Evolutionary conservation across 2,113 vertebrate species (phyloP), one percentile per base, ranked within the genome.

Genomic region (Phalacrocorax carbo): DNA sequence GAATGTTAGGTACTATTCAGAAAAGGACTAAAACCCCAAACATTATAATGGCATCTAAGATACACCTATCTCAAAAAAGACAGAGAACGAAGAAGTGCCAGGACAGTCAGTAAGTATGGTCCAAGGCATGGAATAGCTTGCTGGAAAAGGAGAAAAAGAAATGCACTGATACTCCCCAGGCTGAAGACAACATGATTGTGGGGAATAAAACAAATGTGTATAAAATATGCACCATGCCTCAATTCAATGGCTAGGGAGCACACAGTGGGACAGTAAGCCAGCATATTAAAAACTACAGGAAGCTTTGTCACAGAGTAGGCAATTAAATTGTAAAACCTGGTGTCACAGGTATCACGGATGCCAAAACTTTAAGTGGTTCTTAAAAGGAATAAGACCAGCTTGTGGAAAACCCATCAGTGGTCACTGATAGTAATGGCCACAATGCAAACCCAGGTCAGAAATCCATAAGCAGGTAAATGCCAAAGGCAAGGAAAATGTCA

Each of bases 251-350:
- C 58, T 36, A 54, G 36, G 49, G 72, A 87, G 25, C 55, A 81
- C 20, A 57, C 29, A 51, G n/a, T 27, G 85, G 55, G 72, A 79
- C 0, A 60, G 36, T 60, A 80, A 88, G 9, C 4, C 60, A 61
- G 66, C 22, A 42, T 42, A 90, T 55, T 68, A 68, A 54, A 84
- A 93, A n/a, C 83, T 83, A 83, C 34, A 72, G 49, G 70, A 69
- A 88, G 40, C 52, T 92, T 57, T 65, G 30, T 52, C 90, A 69
- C 0, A 1, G 40, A 83, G 7, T 11, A 49, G 13, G 44, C 12
- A 80, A 95, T 88, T 82, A 69, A 88, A 72, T 13, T 80, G 90
- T 82, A 82, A 94, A 80, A 90, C 61, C 82, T 76, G 62, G 70
- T 72, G 66, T 57, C 91, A 85, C 49, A 65, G 54, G 71, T 92